phyloP scores from a whole-genome alignment of 2,888 invertebrate species.

The Pocota personata region DNA sequence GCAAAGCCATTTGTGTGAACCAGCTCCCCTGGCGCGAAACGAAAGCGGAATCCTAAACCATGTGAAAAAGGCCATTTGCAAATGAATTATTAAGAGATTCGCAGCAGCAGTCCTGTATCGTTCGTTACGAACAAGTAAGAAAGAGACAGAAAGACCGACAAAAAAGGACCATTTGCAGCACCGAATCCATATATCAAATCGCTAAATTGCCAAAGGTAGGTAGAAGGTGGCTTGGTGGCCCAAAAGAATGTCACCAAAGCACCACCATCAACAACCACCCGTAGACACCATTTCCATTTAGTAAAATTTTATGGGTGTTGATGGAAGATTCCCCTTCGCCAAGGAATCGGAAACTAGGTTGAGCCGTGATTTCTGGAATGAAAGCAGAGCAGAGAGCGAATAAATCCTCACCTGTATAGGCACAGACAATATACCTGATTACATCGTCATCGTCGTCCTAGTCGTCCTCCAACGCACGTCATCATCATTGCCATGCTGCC shows the following conservation, averaged over 20 bases:
- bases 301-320: slow-evolving; percentile 50
- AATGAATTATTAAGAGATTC: slow-evolving; percentile 72
- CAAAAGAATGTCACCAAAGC: slow-evolving; percentile 52
- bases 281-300: slow-evolving; percentile 59
- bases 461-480: slow-evolving; percentile 50
- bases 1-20: not conserved
- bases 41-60: slow-evolving; percentile 64
- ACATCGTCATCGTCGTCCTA: slow-evolving; percentile 40
- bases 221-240: slow-evolving; percentile 6
- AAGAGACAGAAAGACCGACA: not conserved
- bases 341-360: slow-evolving; percentile 40
- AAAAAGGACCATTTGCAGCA: slow-evolving; percentile 34
- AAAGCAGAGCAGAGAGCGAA: slow-evolving; percentile 38
- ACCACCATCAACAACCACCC: not conserved
- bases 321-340: slow-evolving; percentile 48
- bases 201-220: slow-evolving; percentile 65
- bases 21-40: slow-evolving; percentile 9
- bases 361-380: slow-evolving; percentile 62
- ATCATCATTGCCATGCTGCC: slow-evolving; percentile 29
- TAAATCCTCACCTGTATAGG: slow-evolving; percentile 46
- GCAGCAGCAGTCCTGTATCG: slow-evolving; percentile 38
- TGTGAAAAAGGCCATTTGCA: slow-evolving; percentile 72
- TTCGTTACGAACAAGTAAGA: not conserved
- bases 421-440: slow-evolving; percentile 71
- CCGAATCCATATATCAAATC: slow-evolving; percentile 67